phyloP scores from a whole-genome alignment of 2,888 invertebrate genomes.

The Apodemia mormo region DNA sequence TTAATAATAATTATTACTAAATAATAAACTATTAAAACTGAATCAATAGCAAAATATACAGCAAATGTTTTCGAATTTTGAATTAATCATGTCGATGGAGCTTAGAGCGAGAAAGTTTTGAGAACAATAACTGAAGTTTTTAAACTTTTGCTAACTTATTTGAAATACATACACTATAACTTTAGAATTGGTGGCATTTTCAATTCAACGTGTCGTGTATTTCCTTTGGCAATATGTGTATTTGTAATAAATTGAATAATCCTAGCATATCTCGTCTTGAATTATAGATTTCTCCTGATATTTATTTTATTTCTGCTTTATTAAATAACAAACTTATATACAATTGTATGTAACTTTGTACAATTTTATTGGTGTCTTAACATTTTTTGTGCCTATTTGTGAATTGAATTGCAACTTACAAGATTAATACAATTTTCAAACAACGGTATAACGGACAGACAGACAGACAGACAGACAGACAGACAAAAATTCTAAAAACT shows the following conservation, averaged over 20 bases:
- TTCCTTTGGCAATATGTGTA: neutral
- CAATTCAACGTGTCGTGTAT: neutral
- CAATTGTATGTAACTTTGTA: too few species aligned
- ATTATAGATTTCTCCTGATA: neutral
- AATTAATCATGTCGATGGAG: slow-evolving; percentile 36
- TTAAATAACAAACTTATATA: neutral
- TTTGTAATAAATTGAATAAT: neutral
- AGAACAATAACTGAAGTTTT: slow-evolving; percentile 40
- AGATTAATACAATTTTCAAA: too few species aligned
- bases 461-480: too few species aligned
- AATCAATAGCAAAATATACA: too few species aligned
- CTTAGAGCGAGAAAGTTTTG: slow-evolving; percentile 37
- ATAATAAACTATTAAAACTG: too few species aligned
- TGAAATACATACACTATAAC: slow-evolving; percentile 10
- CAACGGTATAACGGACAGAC: too few species aligned
- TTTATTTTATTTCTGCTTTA: neutral
- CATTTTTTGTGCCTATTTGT: neutral
- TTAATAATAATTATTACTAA: too few species aligned
- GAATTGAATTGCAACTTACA: neutral
- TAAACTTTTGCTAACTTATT: slow-evolving; percentile 35
- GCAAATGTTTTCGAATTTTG: slow-evolving; percentile 19
- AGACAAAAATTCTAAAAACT: too few species aligned
- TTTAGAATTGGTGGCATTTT: neutral
- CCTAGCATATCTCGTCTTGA: neutral
- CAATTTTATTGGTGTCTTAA: neutral